Percentiles rank a stretch among this genome's conserved stretches.
Conservation (phyloP, 2,113 vertebrate species). For the Ascaphus truei region DNA sequence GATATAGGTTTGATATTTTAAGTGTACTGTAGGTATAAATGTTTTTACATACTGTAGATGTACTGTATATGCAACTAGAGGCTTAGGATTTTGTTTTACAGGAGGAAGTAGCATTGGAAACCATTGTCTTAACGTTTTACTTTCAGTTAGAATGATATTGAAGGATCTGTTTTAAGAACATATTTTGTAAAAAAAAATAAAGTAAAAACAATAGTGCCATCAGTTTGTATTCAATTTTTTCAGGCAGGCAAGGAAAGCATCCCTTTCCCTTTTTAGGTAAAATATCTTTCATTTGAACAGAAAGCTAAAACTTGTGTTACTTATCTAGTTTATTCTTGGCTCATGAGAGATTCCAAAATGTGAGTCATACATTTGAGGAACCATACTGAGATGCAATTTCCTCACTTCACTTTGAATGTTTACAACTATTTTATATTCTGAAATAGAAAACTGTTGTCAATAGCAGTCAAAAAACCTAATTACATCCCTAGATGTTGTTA, state of each 20-base stretch:
- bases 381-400: conserved; percentile 33
- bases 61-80: too few species aligned
- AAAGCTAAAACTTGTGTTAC: not conserved
- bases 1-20: too few species aligned
- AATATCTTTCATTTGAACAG: not conserved
- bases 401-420: not conserved
- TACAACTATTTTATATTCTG: conserved; percentile 1
- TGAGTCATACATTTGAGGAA: conserved; percentile 10
- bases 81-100: too few species aligned
- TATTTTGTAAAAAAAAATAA: not conserved
- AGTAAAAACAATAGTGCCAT: not conserved
- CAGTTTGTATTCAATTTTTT: not conserved
- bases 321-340: conserved; percentile 17
- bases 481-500: conserved; percentile 12
- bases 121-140: too few species aligned
- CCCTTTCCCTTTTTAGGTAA: conserved; percentile 23
- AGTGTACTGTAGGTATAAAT: too few species aligned
- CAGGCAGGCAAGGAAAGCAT: too few species aligned
- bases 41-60: too few species aligned
- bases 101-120: too few species aligned
- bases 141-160: too few species aligned
- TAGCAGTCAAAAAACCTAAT: conserved; percentile 16
- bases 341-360: conserved; percentile 4
- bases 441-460: conserved; percentile 6
- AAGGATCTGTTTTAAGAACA: too few species aligned